Evolutionary conservation across 2,797 vertebrate genomes (phyloP).

Genomic region (Pipistrellus pipistrellus): DNA sequence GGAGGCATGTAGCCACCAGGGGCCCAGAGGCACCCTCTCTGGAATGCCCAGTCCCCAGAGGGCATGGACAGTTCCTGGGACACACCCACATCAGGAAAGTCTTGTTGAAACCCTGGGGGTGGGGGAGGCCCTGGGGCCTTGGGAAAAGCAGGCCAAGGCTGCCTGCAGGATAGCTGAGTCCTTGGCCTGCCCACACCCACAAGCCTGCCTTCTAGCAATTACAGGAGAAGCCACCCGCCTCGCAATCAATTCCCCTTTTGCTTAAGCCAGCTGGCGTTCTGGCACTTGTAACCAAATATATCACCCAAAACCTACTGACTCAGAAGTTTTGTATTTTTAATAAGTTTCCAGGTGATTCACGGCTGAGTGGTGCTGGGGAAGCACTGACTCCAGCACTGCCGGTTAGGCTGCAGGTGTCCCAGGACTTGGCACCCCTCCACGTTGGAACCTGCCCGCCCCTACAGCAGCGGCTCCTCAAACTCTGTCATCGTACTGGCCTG

Average conservation of each 20-base stretch:
- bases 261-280: conserved; percentile 22
- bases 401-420: conserved; percentile 6
- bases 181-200: too few relatives aligned
- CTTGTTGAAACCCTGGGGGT: neutral
- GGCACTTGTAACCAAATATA: conserved; percentile 67
- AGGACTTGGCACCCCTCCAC: neutral
- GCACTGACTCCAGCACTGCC: conserved; percentile 22
- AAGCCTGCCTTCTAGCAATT: neutral
- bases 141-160: neutral
- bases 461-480: neutral
- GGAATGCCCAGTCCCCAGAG: neutral
- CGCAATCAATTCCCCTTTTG: neutral
- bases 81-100: too few relatives aligned
- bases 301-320: conserved; percentile 73
- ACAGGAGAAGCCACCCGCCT: neutral
- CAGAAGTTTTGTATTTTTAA: conserved; percentile 76
- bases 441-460: neutral
- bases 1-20: neutral
- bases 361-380: neutral
- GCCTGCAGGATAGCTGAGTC: neutral
- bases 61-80: neutral
- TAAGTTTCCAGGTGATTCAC: conserved; percentile 77
- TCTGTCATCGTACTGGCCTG: neutral
- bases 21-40: neutral
- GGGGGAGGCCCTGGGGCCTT: too few relatives aligned